Percentiles rank a stretch among this genome's conserved stretches.
These are phyloP conservation scores for Scaptomyza flava DNA, from an alignment of 2,888 invertebrate genomes.

Conservation along the genomic window DNA sequence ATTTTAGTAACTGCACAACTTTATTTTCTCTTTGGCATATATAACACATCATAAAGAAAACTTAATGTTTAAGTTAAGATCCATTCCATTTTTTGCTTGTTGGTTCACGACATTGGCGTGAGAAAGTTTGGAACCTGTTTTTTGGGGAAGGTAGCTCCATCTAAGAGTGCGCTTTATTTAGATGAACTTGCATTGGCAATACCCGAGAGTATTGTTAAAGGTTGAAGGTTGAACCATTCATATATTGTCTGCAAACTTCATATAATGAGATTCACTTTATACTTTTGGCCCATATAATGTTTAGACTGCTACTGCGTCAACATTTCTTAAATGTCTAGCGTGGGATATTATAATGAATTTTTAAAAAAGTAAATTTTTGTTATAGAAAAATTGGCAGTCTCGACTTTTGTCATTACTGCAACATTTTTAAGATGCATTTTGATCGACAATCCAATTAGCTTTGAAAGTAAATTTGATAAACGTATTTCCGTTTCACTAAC, in stretches of 20 bases:
- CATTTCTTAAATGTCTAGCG: constrained; percentile 14
- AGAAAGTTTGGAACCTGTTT: constrained; percentile 79
- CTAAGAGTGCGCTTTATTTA: constrained; percentile 1
- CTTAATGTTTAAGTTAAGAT: constrained; percentile 17
- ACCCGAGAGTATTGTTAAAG: constrained; percentile 29
- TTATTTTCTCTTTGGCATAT: constrained; percentile 41
- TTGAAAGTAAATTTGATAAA: constrained; percentile 23
- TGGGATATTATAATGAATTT: constrained; percentile 23
- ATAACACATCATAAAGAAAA: constrained; percentile 12
- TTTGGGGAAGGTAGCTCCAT: constrained; percentile 15
- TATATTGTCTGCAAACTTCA: constrained; percentile 49
- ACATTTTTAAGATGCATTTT: constrained; percentile 29
- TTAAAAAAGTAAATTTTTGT: neutral
- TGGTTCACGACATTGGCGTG: constrained; percentile 67
- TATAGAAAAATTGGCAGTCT: constrained; percentile 21
- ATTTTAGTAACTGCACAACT: neutral
- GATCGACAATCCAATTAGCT: constrained; percentile 39
- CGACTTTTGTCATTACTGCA: constrained; percentile 5
- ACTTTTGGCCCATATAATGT: constrained; percentile 34
- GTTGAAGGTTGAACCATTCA: constrained; percentile 32
- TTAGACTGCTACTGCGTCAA: neutral
- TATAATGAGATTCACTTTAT: constrained; percentile 52
- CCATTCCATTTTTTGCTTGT: constrained; percentile 30
- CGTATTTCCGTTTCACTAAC: constrained; percentile 53
- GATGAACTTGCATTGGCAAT: constrained; percentile 5